These are phyloP conservation scores for Cygnus olor DNA, from an alignment of 2,797 vertebrate species.

Conservation along the genomic window DNA sequence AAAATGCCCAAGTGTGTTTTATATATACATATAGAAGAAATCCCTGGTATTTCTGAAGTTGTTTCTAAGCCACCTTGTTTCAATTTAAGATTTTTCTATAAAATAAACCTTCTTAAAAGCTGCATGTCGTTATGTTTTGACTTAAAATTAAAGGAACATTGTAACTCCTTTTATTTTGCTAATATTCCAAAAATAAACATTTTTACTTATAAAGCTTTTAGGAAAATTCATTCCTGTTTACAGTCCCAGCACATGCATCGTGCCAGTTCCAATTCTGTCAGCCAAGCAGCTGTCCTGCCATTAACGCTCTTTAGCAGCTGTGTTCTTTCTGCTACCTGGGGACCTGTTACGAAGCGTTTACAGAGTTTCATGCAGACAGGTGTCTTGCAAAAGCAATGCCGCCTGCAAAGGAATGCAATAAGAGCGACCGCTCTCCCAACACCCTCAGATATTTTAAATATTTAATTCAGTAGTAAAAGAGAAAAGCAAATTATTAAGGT, in stretches of 20 bases:
- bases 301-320: constrained; percentile 71
- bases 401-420: constrained; percentile 64
- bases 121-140: constrained; percentile 72
- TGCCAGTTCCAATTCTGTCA: constrained; percentile 76
- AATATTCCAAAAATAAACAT: constrained; percentile 81
- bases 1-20: constrained; percentile 15
- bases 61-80: constrained; percentile 62
- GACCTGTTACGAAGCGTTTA: constrained; percentile 66
- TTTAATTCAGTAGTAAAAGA: constrained; percentile 33
- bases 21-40: constrained; percentile 38
- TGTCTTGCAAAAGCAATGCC: constrained; percentile 59
- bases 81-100: constrained; percentile 67
- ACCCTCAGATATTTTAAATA: background rate
- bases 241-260: constrained; percentile 59
- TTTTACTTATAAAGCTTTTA: constrained; percentile 79
- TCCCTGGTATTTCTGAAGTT: constrained; percentile 58
- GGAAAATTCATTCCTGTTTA: constrained; percentile 83
- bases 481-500: constrained; percentile 19
- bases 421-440: background rate
- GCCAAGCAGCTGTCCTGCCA: constrained; percentile 79
- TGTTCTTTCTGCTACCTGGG: constrained; percentile 61
- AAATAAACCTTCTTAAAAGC: constrained; percentile 75
- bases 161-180: constrained; percentile 79
- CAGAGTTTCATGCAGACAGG: constrained; percentile 71
- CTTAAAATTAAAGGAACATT: constrained; percentile 77